A percentile compares a stretch with the other conserved stretches of the same genome.
Evolutionary conservation across 2,113 vertebrate species (phyloP).

Genomic region (Nestor notabilis): DNA sequence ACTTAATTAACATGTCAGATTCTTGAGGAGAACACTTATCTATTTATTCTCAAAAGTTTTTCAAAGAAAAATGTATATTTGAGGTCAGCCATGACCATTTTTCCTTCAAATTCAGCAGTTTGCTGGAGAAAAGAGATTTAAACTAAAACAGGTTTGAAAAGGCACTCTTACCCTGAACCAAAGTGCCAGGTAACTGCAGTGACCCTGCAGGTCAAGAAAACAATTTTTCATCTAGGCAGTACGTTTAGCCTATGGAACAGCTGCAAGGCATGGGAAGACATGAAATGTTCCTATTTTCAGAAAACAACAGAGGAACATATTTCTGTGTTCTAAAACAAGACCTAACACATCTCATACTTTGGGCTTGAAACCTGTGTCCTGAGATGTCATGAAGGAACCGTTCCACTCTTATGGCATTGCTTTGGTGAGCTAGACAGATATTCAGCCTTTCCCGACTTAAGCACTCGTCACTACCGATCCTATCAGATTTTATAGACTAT

Average conservation of each 20-base stretch:
- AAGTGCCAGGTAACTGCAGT: neutral
- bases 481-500: neutral
- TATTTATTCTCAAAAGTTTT: neutral
- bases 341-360: neutral
- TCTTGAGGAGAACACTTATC: neutral
- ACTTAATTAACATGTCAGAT: neutral
- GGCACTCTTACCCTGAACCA: neutral
- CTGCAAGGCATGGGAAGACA: neutral
- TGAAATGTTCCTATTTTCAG: neutral
- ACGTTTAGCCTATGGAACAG: accelerated
- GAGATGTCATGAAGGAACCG: neutral
- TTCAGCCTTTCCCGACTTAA: neutral
- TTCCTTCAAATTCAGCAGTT: neutral
- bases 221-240: neutral
- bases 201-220: neutral
- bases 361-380: neutral
- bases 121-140: neutral
- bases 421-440: neutral
- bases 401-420: neutral
- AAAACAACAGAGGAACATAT: too few species aligned
- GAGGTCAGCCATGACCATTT: neutral
- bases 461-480: neutral
- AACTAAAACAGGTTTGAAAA: neutral
- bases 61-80: neutral
- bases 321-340: neutral